Evolutionary conservation across 2,888 invertebrate species (phyloP), one percentile per base, ranked within the genome.

Genomic region (Lepeophtheirus nordmannii): DNA sequence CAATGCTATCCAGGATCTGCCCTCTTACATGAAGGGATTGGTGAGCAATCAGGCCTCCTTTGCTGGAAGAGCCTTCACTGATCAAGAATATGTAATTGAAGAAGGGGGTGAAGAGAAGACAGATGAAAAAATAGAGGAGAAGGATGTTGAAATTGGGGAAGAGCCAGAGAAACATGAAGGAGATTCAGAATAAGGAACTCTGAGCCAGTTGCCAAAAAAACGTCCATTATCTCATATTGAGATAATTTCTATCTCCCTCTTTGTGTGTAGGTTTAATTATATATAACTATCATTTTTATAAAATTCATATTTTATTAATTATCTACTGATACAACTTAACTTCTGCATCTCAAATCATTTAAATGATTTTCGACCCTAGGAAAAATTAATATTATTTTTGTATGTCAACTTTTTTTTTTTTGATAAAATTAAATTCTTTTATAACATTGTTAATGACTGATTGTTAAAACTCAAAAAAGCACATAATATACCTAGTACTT

Each of bases 1-100:
- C 9, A 53, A 56, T 62, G 63, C 63, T 23, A 63, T 63, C n/a
- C 53, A 56, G 10, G 22, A 56, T 30, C 23, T 63, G 3, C 63
- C 63, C 11, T 46, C 20, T 22, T 63, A 46, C 3, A 56, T 63
- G 30, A 41, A 63, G 22, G 53, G 56, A 23, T 30, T 63, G 23
- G 56, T 63, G 20, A 46, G 46, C 22, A 53, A 46, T 37, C 53
- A 46, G 10, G 62, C 56, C 14, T 63, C 63, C 9, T 63, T 41
- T 41, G 53, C 53, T 14, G 63, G 22, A 5, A 12, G 53, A 53
- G 38, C 60, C 38, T 60, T 60, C 7, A 20, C 10, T 7, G 60
- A 38, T 17, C 60, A 38, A 23, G 57, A 14, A 57, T 30, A 30
- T 30, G 30, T 30, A 30, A 30, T 7, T 5, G 30, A 30, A 30